Conservation (phyloP, 1,140 invertebrate genomes). For the Coenobita brevimanus region DNA sequence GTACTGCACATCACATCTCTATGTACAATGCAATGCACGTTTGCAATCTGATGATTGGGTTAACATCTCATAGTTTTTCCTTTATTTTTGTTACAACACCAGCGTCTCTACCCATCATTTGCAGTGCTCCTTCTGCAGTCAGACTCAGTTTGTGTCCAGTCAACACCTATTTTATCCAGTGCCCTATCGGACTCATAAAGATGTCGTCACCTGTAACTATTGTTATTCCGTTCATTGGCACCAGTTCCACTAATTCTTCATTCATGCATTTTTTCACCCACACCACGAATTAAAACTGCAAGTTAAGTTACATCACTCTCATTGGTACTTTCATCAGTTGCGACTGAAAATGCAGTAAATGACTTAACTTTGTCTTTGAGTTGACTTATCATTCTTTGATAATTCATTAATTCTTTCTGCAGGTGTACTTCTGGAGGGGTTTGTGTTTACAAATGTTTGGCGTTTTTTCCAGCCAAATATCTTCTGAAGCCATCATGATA, state of each 20-base stretch:
- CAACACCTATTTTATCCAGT: too few relatives aligned
- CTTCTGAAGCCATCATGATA: neutral
- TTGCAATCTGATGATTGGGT: neutral
- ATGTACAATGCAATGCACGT: neutral
- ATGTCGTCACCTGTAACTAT: neutral
- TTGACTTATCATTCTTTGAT: constrained; percentile 2
- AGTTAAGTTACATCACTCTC: too few relatives aligned
- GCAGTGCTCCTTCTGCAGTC: neutral
- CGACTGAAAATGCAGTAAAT: constrained; percentile 13
- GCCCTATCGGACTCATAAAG: neutral
- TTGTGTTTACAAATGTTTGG: constrained; percentile 28
- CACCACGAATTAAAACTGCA: too few relatives aligned
- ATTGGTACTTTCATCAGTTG: constrained; percentile 18
- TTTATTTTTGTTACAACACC: neutral
- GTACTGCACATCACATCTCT: neutral
- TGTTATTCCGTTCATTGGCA: neutral
- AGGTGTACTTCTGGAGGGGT: constrained; percentile 16
- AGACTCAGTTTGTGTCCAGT: neutral
- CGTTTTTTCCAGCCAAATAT: neutral
- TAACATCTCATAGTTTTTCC: neutral
- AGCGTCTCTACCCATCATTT: constrained; percentile 2
- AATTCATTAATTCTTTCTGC: neutral
- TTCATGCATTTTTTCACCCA: too few relatives aligned
- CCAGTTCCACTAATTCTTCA: neutral
- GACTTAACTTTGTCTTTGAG: constrained; percentile 9